These are phyloP conservation scores for Choloepus didactylus DNA, from an alignment of 2,797 vertebrate species.

Conservation along the genomic window DNA sequence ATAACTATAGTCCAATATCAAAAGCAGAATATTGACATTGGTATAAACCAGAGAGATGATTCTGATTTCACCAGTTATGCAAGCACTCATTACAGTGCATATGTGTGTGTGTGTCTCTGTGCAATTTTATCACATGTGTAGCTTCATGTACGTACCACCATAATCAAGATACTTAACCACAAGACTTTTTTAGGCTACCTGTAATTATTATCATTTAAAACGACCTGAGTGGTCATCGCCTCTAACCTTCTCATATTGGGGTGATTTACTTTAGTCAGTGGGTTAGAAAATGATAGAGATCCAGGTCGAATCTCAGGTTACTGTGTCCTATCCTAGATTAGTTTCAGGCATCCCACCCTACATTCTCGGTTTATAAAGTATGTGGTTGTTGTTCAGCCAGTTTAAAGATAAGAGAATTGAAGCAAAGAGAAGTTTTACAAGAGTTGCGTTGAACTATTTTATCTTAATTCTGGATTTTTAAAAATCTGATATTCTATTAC, in stretches of 20 bases:
- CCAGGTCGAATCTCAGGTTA: neutral
- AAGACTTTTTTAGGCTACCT: neutral
- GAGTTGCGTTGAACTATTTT: neutral
- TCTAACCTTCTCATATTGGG: neutral
- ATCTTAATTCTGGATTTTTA: constrained; percentile 1
- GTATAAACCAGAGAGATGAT: neutral
- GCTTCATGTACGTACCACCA: neutral
- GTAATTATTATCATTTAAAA: neutral
- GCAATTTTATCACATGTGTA: neutral
- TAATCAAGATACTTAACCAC: neutral
- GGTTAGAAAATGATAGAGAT: neutral
- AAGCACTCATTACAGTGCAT: neutral
- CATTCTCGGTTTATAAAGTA: constrained; percentile 4
- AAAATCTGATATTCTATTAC: neutral
- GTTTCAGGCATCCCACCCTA: neutral
- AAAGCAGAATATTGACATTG: neutral
- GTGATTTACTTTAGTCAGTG: neutral
- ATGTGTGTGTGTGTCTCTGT: neutral
- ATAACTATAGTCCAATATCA: neutral
- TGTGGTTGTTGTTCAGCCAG: neutral
- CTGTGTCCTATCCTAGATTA: neutral
- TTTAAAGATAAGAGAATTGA: constrained; percentile 8
- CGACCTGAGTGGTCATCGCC: neutral
- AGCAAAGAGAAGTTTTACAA: neutral
- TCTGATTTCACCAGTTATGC: neutral